Percentiles rank a stretch among this genome's conserved stretches.
These are phyloP conservation scores for Pachyseris speciosa DNA, from an alignment of 64 coral and sea anemone species.

Conservation along the genomic window DNA sequence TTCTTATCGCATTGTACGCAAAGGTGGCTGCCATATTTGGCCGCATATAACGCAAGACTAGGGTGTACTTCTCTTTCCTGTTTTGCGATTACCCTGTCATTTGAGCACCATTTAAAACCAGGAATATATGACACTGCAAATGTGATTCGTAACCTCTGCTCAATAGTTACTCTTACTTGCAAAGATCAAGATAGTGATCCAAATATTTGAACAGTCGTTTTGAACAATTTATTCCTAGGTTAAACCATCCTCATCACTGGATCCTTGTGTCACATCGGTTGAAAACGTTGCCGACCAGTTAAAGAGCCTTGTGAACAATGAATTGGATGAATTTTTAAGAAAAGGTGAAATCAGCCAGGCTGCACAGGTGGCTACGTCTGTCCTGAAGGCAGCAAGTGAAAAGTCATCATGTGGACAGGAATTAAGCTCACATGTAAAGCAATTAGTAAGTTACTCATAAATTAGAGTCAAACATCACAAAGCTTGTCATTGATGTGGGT, in stretches of 20 bases:
- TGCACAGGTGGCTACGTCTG: background rate
- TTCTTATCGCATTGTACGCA: too few relatives aligned
- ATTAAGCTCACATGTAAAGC: background rate
- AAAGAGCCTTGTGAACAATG: background rate
- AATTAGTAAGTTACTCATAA: background rate
- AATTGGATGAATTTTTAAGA: background rate
- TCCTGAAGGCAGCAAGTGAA: background rate
- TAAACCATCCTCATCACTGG: background rate
- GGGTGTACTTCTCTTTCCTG: too few relatives aligned
- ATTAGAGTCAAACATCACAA: too few relatives aligned
- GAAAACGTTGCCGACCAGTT: background rate
- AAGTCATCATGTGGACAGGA: background rate
- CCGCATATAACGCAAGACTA: too few relatives aligned
- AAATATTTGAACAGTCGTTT: background rate
- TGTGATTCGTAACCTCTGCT: too few relatives aligned
- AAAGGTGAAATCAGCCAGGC: conserved; percentile 23
- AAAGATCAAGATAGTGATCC: background rate
- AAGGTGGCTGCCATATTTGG: too few relatives aligned
- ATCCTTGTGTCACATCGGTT: background rate
- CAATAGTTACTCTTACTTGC: background rate
- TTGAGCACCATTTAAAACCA: too few relatives aligned
- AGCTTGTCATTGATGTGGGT: too few relatives aligned
- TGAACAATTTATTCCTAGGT: background rate
- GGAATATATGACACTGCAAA: too few relatives aligned
- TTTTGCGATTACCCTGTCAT: too few relatives aligned